Conservation (phyloP, 2,113 vertebrate species). For the Nerophis lumbriciformis region DNA sequence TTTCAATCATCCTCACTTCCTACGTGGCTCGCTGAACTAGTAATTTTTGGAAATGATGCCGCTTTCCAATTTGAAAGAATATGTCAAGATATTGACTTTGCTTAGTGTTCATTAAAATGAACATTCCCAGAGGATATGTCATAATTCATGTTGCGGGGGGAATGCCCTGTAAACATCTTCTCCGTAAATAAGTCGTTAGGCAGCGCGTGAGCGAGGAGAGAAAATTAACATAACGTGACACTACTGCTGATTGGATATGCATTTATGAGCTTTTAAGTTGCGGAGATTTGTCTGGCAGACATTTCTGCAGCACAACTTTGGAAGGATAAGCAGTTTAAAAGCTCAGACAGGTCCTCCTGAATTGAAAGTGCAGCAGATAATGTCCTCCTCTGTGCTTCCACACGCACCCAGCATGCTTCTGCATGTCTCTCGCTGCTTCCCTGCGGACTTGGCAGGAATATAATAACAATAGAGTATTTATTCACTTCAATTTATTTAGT, state of each 20-base stretch:
- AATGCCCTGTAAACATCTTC: constrained; percentile 9
- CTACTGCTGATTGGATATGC: neutral
- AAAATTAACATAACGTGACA: constrained; percentile 16
- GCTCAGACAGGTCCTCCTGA: constrained; percentile 35
- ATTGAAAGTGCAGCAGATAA: constrained; percentile 48
- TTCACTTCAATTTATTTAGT: no score
- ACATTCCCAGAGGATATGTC: no score
- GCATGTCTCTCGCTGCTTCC: constrained; percentile 19
- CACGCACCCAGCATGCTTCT: constrained; percentile 39
- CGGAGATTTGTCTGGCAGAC: constrained; percentile 14
- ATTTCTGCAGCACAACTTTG: constrained; percentile 22
- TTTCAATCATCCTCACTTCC: no score
- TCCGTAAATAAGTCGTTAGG: constrained; percentile 39
- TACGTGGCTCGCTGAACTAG: no score
- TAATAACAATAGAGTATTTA: no score
- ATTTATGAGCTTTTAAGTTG: constrained; percentile 13
- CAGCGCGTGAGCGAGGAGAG: neutral
- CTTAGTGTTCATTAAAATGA: no score
- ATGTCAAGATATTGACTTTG: no score
- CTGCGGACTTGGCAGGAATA: no score
- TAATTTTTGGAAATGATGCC: no score
- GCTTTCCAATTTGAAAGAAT: no score
- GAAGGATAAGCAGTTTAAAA: constrained; percentile 15
- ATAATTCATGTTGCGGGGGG: neutral
- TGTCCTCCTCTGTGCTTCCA: constrained; percentile 37